These are phyloP conservation scores for Panzeria rudis DNA, from an alignment of 2,888 invertebrate species.

Conservation along the genomic window DNA sequence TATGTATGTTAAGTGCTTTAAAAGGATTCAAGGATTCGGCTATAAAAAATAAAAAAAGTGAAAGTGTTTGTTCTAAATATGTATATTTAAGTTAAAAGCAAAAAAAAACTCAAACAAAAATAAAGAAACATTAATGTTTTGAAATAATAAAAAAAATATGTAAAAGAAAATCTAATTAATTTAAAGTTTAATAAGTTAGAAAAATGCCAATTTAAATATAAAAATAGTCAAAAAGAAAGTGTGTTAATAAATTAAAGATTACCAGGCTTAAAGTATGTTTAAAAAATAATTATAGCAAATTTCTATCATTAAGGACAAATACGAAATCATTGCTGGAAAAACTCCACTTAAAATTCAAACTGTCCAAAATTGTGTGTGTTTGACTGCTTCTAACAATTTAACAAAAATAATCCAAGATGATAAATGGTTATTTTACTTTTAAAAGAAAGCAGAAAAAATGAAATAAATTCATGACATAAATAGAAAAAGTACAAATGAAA, in stretches of 20 bases:
- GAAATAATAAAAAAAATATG: not conserved
- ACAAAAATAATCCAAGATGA: not conserved
- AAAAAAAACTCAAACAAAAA: not conserved
- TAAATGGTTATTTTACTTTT: not conserved
- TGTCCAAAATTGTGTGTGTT: not conserved
- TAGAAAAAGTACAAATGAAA: conserved; percentile 7
- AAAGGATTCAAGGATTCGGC: conserved; percentile 57
- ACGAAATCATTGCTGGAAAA: not conserved
- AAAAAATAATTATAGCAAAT: not conserved
- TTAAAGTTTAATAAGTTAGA: too few species aligned
- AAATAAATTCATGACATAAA: conserved; percentile 26
- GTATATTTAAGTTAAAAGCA: not conserved
- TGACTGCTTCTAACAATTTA: not conserved
- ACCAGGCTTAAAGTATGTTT: too few species aligned
- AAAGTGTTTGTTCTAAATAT: conserved; percentile 37
- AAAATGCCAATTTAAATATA: not conserved
- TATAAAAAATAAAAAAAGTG: conserved; percentile 42
- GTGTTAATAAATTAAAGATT: not conserved
- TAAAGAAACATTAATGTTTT: not conserved
- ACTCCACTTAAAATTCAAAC: not conserved
- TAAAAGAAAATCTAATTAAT: not conserved
- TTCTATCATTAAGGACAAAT: not conserved
- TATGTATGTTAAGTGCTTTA: conserved; percentile 68
- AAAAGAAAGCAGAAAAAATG: conserved; percentile 23
- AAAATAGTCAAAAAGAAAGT: not conserved